Evolutionary conservation across 2,113 vertebrate genomes (phyloP).

Genomic region (Pseudorasbora parva): DNA sequence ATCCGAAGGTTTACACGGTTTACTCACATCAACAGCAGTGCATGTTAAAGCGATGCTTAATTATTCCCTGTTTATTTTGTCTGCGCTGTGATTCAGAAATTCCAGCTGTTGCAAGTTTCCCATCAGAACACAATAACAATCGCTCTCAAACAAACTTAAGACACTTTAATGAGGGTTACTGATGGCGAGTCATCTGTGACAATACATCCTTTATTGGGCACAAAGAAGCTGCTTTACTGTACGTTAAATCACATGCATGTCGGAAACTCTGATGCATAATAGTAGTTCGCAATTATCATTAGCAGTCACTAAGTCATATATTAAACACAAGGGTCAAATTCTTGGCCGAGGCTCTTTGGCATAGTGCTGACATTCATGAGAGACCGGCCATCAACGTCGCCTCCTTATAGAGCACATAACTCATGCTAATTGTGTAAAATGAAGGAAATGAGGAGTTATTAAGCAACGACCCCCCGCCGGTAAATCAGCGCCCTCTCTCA

Average conservation of each 20-base stretch:
- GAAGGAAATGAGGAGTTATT: conserved; percentile 62
- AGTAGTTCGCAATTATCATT: conserved; percentile 32
- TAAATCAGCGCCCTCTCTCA: conserved; percentile 63
- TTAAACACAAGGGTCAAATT: conserved; percentile 44
- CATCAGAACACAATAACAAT: not conserved
- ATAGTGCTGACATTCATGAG: conserved; percentile 37
- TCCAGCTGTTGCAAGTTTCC: conserved; percentile 16
- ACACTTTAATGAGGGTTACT: conserved; percentile 20
- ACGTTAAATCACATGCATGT: not conserved
- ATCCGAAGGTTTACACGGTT: not conserved
- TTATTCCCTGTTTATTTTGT: conserved; percentile 1
- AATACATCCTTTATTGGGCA: conserved; percentile 14
- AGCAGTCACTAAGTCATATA: conserved; percentile 21
- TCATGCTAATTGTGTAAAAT: conserved; percentile 44
- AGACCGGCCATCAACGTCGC: not conserved
- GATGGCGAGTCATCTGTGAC: conserved; percentile 4
- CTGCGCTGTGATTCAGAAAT: not conserved
- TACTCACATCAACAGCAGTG: not conserved
- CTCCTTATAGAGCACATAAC: conserved; percentile 35
- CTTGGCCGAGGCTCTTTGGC: conserved; percentile 5
- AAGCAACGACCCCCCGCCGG: conserved; percentile 56
- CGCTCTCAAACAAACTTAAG: not conserved
- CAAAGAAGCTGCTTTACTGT: conserved; percentile 14
- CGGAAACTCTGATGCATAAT: conserved; percentile 49
- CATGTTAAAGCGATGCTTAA: not conserved